Evolutionary conservation across 2,797 vertebrate species (phyloP).

Genomic region (Spea hammondii): DNA sequence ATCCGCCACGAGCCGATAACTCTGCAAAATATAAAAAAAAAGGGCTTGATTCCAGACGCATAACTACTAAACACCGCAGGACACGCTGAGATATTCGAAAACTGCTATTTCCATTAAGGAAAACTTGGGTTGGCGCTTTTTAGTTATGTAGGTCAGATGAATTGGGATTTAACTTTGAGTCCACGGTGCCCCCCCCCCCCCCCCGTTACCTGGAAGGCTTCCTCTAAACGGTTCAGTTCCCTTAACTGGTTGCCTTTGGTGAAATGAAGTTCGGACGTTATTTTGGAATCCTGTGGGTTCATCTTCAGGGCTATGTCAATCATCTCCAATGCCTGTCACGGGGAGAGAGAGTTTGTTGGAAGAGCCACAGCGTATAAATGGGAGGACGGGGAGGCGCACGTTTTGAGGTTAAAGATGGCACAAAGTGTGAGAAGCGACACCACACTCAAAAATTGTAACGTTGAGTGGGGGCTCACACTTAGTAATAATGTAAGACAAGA

Average conservation of each 20-base stretch:
- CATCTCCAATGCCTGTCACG: constrained; percentile 79
- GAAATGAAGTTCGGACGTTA: constrained; percentile 89
- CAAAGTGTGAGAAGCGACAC: no score
- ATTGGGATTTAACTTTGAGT: no score
- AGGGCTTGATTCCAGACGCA: no score
- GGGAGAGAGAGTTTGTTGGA: neutral
- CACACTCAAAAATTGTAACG: neutral
- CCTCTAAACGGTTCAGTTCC: constrained; percentile 89
- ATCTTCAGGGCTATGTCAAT: constrained; percentile 85
- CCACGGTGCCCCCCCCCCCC: no score
- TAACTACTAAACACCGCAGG: no score
- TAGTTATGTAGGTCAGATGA: no score
- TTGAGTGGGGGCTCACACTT: neutral
- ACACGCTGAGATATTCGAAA: no score
- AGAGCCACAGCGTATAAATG: neutral
- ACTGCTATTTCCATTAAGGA: no score
- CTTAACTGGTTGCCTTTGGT: constrained; percentile 95
- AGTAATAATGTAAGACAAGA: neutral
- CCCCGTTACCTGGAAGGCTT: constrained; percentile 82
- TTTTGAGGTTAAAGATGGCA: neutral
- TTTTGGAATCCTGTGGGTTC: constrained; percentile 79
- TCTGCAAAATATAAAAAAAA: constrained; percentile 65
- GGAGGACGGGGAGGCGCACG: neutral
- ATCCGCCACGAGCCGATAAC: constrained; percentile 84
- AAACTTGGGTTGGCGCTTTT: no score